Evolutionary conservation across 1,140 invertebrate genomes (phyloP).

Genomic region (Trachymyrmex septentrionalis): DNA sequence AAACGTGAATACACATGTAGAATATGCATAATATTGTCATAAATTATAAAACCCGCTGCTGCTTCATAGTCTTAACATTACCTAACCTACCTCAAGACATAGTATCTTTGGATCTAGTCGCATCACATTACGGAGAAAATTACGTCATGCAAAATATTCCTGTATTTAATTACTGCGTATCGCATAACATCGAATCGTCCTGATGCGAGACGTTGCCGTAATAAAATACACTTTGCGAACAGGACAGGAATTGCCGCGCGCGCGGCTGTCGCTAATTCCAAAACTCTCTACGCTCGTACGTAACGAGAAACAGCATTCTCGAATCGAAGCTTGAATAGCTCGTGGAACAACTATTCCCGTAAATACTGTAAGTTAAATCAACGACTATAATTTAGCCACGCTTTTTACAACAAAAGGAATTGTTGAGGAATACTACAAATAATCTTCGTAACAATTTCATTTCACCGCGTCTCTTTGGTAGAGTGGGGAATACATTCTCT

Average conservation of each 20-base stretch:
- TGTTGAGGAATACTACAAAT: constrained; percentile 32
- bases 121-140: constrained; percentile 48
- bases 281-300: constrained; percentile 60
- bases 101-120: constrained; percentile 55
- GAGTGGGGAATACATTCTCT: neutral
- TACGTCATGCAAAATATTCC: constrained; percentile 58
- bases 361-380: constrained; percentile 53
- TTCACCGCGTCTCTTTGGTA: neutral
- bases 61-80: constrained; percentile 54
- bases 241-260: constrained; percentile 36
- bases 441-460: constrained; percentile 45
- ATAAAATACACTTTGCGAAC: constrained; percentile 36
- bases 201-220: constrained; percentile 2
- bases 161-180: constrained; percentile 55
- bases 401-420: constrained; percentile 19
- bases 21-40: constrained; percentile 41
- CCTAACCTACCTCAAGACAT: constrained; percentile 63
- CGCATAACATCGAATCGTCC: constrained; percentile 54
- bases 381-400: constrained; percentile 25
- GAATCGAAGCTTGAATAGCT: constrained; percentile 51
- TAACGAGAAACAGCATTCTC: constrained; percentile 55
- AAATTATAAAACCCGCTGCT: constrained; percentile 48
- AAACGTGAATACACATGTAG: constrained; percentile 33
- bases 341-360: constrained; percentile 41
- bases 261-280: constrained; percentile 38